A percentile compares a stretch with the other conserved stretches of the same genome.
Conservation (phyloP, 92 coral and sea anemone genomes). For the Bergia sp. region DNA sequence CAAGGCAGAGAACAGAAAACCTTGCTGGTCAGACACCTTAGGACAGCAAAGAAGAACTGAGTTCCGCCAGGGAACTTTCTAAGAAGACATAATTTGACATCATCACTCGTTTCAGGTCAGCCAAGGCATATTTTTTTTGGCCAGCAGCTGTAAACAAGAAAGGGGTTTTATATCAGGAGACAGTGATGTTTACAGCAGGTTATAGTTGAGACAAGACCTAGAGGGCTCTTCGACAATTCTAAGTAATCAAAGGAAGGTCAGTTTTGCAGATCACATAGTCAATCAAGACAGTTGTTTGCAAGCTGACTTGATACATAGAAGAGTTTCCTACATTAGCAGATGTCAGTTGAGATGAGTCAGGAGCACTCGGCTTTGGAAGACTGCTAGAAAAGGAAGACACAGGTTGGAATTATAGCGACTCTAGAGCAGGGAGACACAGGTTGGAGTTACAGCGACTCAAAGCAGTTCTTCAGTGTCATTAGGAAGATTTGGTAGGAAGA, state of each 20-base stretch:
- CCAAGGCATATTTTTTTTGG: too few relatives aligned
- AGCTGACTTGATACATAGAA: neutral
- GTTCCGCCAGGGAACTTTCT: neutral
- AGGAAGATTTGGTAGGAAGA: neutral
- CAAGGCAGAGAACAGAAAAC: neutral
- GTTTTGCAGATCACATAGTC: too few relatives aligned
- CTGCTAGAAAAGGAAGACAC: neutral
- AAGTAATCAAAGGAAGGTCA: too few relatives aligned
- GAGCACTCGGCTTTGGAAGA: neutral
- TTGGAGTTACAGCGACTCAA: neutral
- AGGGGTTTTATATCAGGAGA: too few relatives aligned
- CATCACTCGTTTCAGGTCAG: too few relatives aligned
- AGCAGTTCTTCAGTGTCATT: too few relatives aligned
- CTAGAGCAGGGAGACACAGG: neutral
- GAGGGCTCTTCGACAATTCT: too few relatives aligned
- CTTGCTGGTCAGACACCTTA: neutral
- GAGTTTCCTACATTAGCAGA: neutral
- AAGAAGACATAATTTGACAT: too few relatives aligned
- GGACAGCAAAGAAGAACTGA: neutral
- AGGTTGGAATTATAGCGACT: neutral
- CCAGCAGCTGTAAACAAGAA: too few relatives aligned
- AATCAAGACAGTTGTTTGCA: too few relatives aligned
- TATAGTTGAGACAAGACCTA: too few relatives aligned
- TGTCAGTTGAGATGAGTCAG: neutral
- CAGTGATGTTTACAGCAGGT: too few relatives aligned